Percentiles rank a stretch among this genome's conserved stretches.
These are phyloP conservation scores for Vireo altiloquus DNA, from an alignment of 2,113 vertebrate species.

Conservation along the genomic window DNA sequence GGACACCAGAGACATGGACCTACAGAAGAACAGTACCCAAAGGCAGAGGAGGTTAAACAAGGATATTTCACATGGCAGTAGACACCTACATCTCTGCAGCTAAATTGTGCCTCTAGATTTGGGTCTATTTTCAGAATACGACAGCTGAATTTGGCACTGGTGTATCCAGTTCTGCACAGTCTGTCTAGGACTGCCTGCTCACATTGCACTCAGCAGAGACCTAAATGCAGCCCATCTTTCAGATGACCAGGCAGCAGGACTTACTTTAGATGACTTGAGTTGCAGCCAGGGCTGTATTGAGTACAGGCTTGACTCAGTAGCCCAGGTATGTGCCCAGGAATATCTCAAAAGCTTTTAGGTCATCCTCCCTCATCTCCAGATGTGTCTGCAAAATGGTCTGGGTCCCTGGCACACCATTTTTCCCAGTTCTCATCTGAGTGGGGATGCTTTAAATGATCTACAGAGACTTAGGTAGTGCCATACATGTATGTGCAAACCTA, in stretches of 20 bases:
- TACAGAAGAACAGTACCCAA: background rate
- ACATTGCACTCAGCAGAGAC: background rate
- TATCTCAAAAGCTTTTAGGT: background rate
- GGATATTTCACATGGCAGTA: background rate
- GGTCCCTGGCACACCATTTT: background rate
- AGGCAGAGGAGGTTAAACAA: background rate
- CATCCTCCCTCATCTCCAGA: background rate
- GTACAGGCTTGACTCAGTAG: background rate
- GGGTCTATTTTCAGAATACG: background rate
- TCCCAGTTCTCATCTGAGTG: background rate
- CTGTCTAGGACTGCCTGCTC: background rate
- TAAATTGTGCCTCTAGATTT: background rate
- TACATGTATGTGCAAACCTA: background rate
- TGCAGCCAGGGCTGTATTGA: background rate
- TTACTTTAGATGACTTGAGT: background rate
- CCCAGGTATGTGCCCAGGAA: background rate
- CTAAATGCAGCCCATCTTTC: background rate
- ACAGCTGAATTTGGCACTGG: background rate
- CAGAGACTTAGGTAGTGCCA: background rate
- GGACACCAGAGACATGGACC: fast-evolving
- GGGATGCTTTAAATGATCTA: background rate
- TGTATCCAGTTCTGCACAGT: background rate
- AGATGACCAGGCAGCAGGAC: background rate
- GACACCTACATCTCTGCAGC: background rate
- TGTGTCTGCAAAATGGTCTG: background rate